These are phyloP conservation scores for Telmatherina bonti DNA, from an alignment of 2,797 vertebrate genomes.

Conservation along the genomic window DNA sequence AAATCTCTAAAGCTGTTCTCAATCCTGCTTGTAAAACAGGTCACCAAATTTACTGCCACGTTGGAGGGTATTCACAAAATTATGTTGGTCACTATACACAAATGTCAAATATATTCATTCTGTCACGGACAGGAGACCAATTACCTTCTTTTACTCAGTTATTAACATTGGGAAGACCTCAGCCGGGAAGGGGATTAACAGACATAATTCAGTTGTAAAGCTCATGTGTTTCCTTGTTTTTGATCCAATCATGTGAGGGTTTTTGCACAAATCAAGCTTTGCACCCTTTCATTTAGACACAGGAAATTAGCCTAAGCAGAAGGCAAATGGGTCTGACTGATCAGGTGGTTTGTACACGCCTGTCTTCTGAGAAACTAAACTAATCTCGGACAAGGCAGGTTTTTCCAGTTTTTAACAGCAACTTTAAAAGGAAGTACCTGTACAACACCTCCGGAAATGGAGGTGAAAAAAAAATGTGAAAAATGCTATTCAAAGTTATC, in stretches of 20 bases:
- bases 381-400: constrained; percentile 61
- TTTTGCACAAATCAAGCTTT: constrained; percentile 3
- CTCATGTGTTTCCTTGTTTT: constrained; percentile 38
- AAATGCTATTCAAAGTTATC: constrained; percentile 48
- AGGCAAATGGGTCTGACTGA: constrained; percentile 13
- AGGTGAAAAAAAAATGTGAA: constrained; percentile 8
- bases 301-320: constrained; percentile 9
- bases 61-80: not conserved
- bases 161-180: constrained; percentile 34
- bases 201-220: constrained; percentile 44
- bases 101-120: constrained; percentile 18
- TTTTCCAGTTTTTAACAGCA: constrained; percentile 63
- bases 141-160: constrained; percentile 19
- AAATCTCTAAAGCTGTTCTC: constrained; percentile 74
- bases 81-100: constrained; percentile 33
- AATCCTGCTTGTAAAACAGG: constrained; percentile 61
- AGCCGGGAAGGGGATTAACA: constrained; percentile 37
- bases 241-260: constrained; percentile 38
- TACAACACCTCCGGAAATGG: constrained; percentile 35
- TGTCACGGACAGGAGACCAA: constrained; percentile 5
- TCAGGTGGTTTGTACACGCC: constrained; percentile 17
- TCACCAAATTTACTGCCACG: constrained; percentile 25
- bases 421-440: constrained; percentile 15
- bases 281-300: not conserved
- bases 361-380: constrained; percentile 35